Conservation (phyloP, 2,797 vertebrate species). For the Alectoris magna region DNA sequence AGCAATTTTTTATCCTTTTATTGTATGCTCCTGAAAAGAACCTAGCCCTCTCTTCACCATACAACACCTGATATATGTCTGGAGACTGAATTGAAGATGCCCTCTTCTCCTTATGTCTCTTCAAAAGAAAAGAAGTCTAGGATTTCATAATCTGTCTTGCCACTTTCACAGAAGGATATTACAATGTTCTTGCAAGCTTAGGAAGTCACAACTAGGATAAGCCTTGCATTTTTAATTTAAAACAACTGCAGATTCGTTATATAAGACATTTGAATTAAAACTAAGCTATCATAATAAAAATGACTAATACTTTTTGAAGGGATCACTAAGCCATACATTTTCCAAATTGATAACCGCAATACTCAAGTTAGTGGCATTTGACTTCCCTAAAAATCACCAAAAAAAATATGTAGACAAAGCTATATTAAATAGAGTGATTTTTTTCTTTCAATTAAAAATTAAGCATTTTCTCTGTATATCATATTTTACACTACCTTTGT, state of each 20-base stretch:
- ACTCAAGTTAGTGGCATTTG: neutral
- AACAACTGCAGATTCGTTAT: neutral
- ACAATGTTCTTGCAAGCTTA: neutral
- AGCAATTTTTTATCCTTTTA: neutral
- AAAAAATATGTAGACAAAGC: neutral
- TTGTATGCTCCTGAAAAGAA: neutral
- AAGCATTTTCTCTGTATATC: neutral
- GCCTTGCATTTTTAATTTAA: neutral
- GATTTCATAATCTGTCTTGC: neutral
- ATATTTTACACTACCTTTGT: neutral
- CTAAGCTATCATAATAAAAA: neutral
- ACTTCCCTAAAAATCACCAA: neutral
- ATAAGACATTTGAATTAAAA: neutral
- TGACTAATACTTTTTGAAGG: neutral
- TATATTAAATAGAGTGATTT: neutral
- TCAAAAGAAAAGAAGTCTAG: neutral
- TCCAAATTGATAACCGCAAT: neutral
- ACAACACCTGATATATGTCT: neutral
- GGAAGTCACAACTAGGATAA: neutral
- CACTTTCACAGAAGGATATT: neutral
- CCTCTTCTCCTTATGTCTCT: neutral
- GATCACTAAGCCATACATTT: neutral
- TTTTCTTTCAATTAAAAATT: neutral
- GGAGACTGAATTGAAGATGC: neutral
- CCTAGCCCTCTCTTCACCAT: neutral